Conservation (phyloP, 2,888 invertebrate species). For the Pammene aurita region DNA sequence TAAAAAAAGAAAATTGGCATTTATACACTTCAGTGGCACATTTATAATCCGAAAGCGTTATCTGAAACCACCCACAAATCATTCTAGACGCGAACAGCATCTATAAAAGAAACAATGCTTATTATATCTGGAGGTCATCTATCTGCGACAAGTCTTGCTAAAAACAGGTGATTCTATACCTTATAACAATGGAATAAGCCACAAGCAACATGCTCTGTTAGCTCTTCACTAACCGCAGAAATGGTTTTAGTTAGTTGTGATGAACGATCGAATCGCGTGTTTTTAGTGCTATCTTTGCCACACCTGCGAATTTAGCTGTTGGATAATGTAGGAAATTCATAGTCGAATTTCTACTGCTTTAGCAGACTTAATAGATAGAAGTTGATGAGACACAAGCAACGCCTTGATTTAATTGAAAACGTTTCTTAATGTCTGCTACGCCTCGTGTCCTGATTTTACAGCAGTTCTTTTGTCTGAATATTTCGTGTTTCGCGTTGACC, state of each 20-base stretch:
- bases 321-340: conserved; percentile 30
- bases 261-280: conserved; percentile 40
- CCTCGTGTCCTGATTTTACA: not conserved
- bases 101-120: conserved; percentile 40
- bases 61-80: conserved; percentile 40
- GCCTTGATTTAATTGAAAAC: conserved; percentile 23
- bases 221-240: conserved; percentile 21
- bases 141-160: conserved; percentile 22
- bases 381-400: conserved; percentile 24
- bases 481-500: not conserved
- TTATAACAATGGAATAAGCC: conserved; percentile 29
- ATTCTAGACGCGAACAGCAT: conserved; percentile 37
- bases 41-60: conserved; percentile 36
- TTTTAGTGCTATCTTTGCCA: conserved; percentile 39
- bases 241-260: conserved; percentile 38
- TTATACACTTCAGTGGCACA: conserved; percentile 28
- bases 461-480: conserved; percentile 5
- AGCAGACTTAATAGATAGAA: conserved; percentile 28
- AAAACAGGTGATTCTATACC: conserved; percentile 20
- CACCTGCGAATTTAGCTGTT: conserved; percentile 38
- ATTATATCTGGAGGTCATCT: conserved; percentile 40
- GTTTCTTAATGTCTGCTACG: conserved; percentile 3
- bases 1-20: conserved; percentile 17
- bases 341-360: conserved; percentile 19
- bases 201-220: not conserved